phyloP scores from a whole-genome alignment of 2,113 vertebrate genomes.

The Periophthalmus modestus region DNA sequence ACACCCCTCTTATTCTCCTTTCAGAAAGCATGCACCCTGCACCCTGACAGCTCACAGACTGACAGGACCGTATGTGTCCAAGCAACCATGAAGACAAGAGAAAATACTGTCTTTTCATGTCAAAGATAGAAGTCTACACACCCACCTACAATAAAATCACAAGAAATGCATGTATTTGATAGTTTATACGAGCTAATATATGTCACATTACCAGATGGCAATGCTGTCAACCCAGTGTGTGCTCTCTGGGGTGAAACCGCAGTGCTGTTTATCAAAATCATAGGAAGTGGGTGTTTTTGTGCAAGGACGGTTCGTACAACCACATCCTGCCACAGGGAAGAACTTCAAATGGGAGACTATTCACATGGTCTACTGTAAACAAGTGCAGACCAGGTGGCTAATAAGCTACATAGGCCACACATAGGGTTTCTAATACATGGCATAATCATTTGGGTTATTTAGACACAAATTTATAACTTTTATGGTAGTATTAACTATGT shows the following conservation, averaged over 20 bases:
- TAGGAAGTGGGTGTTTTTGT: slow-evolving; percentile 77
- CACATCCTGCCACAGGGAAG: slow-evolving; percentile 73
- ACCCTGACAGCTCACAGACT: slow-evolving; percentile 74
- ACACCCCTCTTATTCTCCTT: slow-evolving; percentile 47
- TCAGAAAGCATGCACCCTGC: slow-evolving; percentile 63
- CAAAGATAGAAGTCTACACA: slow-evolving; percentile 1
- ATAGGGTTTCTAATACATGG: slow-evolving; percentile 15
- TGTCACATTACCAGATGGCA: slow-evolving; percentile 67
- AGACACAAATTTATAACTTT: too few relatives aligned
- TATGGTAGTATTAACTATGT: too few relatives aligned
- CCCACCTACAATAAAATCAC: neutral
- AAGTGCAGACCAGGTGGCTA: slow-evolving; percentile 43
- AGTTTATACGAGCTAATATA: slow-evolving; percentile 7
- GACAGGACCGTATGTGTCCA: slow-evolving; percentile 68
- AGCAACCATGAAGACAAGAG: slow-evolving; percentile 53
- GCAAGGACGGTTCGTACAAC: slow-evolving; percentile 63
- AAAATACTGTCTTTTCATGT: slow-evolving; percentile 19
- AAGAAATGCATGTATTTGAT: neutral
- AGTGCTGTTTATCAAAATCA: slow-evolving; percentile 74
- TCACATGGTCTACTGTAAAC: slow-evolving; percentile 68
- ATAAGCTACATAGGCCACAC: too few relatives aligned
- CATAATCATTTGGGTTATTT: too few relatives aligned
- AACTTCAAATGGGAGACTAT: slow-evolving; percentile 54
- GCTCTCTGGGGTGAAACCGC: slow-evolving; percentile 56
- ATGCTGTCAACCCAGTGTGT: slow-evolving; percentile 49